phyloP scores from a whole-genome alignment of 2,113 vertebrate genomes.

The Helogale parvula region DNA sequence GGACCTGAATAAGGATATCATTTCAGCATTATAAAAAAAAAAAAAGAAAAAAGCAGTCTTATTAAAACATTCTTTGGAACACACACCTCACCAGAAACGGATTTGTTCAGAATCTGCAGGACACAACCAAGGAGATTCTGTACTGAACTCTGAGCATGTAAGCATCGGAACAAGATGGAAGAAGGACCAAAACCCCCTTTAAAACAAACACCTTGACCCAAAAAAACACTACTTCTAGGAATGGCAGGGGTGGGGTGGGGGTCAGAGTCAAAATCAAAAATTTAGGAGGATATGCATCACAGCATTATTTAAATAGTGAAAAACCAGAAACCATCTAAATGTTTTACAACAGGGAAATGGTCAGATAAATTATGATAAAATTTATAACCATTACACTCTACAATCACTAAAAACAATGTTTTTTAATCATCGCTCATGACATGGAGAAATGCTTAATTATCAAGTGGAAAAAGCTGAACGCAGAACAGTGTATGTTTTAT shows the following conservation, averaged over 20 bases:
- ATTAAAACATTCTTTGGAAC: slow-evolving; percentile 47
- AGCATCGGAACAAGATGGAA: background rate
- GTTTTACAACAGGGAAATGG: slow-evolving; percentile 46
- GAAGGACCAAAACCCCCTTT: background rate
- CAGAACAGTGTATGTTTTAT: background rate
- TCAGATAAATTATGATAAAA: slow-evolving; percentile 51
- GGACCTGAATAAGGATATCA: slow-evolving; percentile 1
- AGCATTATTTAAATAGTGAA: slow-evolving; percentile 62
- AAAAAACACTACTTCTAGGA: slow-evolving; percentile 32
- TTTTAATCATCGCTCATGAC: slow-evolving; percentile 11
- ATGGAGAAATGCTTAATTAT: background rate
- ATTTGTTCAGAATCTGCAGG: slow-evolving; percentile 19
- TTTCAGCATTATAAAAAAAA: background rate
- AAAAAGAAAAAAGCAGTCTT: background rate
- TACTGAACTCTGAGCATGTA: slow-evolving; percentile 34
- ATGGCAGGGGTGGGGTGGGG: background rate
- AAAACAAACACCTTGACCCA: background rate
- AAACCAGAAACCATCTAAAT: slow-evolving; percentile 39
- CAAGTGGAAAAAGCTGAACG: background rate
- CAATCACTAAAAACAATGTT: slow-evolving; percentile 48
- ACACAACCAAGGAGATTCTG: slow-evolving; percentile 16
- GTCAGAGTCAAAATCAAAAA: slow-evolving; percentile 23
- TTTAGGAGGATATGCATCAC: slow-evolving; percentile 23
- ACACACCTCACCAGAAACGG: slow-evolving; percentile 15
- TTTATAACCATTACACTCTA: slow-evolving; percentile 44